Evolutionary conservation across 1,140 invertebrate species (phyloP).

Genomic region (Eurosta solidaginis): DNA sequence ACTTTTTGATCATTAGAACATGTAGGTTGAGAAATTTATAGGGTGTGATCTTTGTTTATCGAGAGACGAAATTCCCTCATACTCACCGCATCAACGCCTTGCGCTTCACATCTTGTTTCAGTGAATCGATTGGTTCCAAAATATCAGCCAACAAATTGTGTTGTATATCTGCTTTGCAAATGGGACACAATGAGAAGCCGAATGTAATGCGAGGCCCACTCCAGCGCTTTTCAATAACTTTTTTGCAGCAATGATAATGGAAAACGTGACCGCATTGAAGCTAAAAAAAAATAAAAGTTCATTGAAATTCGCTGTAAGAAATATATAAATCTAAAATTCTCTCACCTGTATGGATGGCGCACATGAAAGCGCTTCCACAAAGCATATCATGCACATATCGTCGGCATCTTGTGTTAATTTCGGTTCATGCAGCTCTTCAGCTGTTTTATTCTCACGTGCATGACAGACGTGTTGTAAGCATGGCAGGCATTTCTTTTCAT

Average conservation of each 20-base stretch:
- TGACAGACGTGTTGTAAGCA: conserved; percentile 70
- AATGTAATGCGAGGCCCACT: conserved; percentile 95
- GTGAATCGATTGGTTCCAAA: conserved; percentile 76
- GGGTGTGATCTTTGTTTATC: too few species aligned
- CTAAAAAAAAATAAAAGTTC: conserved; percentile 62
- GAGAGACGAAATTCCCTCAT: neutral
- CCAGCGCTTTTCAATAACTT: conserved; percentile 87
- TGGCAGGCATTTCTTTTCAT: conserved; percentile 83
- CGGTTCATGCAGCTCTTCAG: conserved; percentile 62
- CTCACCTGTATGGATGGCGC: conserved; percentile 89
- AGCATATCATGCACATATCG: conserved; percentile 99
- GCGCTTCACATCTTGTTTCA: conserved; percentile 88
- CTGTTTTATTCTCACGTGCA: conserved; percentile 62
- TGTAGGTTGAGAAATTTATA: neutral
- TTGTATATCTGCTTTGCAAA: conserved; percentile 90
- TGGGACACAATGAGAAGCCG: conserved; percentile 93
- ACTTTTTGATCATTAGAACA: too few species aligned
- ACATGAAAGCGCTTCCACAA: conserved; percentile 92
- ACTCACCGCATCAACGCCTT: conserved; percentile 87
- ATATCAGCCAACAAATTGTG: conserved; percentile 80
- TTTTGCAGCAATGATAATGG: conserved; percentile 89
- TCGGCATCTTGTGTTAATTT: conserved; percentile 91
- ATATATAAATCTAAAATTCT: neutral
- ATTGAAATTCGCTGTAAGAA: neutral
- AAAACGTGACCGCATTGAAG: conserved; percentile 95